phyloP scores from a whole-genome alignment of 37 sponge, comb jelly and placozoan genomes.

The Beroe ovata region DNA sequence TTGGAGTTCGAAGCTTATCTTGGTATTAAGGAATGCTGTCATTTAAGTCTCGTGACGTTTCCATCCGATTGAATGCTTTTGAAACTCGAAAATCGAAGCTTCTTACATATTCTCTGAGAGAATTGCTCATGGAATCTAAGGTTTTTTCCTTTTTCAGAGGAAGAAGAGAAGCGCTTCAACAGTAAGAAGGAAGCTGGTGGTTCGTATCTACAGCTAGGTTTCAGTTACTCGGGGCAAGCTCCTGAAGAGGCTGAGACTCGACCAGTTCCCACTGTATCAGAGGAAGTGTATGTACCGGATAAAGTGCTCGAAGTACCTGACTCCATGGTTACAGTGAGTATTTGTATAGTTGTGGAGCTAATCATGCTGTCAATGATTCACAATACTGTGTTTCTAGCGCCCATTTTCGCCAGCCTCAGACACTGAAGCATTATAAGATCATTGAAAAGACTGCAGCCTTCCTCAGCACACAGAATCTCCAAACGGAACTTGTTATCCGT shows the following conservation, averaged over 20 bases:
- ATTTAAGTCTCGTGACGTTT: too few relatives aligned
- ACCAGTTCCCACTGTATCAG: background rate
- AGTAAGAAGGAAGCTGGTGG: slow-evolving; percentile 36
- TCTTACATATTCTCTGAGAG: too few relatives aligned
- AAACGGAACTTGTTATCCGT: slow-evolving; percentile 33
- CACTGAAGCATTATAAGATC: slow-evolving; percentile 47
- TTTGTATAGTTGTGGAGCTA: too few relatives aligned
- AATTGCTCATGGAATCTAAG: too few relatives aligned
- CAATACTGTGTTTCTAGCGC: too few relatives aligned
- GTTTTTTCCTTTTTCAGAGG: slow-evolving; percentile 2
- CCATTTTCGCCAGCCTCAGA: slow-evolving; percentile 19
- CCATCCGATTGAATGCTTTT: too few relatives aligned
- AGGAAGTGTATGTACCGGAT: slow-evolving; percentile 54
- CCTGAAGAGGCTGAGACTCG: background rate
- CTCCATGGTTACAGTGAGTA: background rate
- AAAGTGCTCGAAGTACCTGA: slow-evolving; percentile 24
- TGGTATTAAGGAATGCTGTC: too few relatives aligned
- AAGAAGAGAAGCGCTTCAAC: slow-evolving; percentile 66
- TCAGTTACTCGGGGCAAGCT: slow-evolving; percentile 11
- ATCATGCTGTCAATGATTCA: background rate
- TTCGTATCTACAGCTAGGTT: slow-evolving; percentile 17
- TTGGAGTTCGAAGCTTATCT: slow-evolving; percentile 62
- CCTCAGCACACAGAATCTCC: slow-evolving; percentile 36
- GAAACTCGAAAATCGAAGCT: too few relatives aligned
- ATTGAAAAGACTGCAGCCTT: slow-evolving; percentile 41